Percentiles rank a stretch among this genome's conserved stretches.
Conservation (phyloP, 1,140 invertebrate species). For the Drosophila lowei region DNA sequence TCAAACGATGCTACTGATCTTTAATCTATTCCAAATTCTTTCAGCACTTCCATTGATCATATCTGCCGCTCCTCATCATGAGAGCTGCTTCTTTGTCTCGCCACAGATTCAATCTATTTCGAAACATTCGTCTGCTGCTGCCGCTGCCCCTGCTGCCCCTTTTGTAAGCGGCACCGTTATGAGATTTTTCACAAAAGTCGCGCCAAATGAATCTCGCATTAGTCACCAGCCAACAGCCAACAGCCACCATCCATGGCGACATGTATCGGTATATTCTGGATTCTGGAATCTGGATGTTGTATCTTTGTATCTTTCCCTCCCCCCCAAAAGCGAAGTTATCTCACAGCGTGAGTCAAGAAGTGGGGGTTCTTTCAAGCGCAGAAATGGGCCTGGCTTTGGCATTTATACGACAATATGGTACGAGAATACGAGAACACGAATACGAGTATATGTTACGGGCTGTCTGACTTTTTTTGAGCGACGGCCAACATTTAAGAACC, state of each 20-base stretch:
- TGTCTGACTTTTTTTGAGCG: slow-evolving; percentile 22
- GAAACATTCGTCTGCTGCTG: slow-evolving; percentile 1
- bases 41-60: slow-evolving; percentile 32
- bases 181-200: slow-evolving; percentile 45
- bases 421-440: slow-evolving; percentile 9
- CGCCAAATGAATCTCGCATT: slow-evolving; percentile 32
- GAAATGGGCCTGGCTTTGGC: background rate
- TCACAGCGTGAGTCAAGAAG: slow-evolving; percentile 46
- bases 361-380: too few species aligned
- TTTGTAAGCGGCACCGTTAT: slow-evolving; percentile 50
- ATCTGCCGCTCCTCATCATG: background rate
- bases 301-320: background rate
- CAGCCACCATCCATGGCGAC: background rate
- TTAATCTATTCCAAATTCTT: slow-evolving; percentile 28
- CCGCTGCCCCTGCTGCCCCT: background rate
- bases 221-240: slow-evolving; percentile 33
- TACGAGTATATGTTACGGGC: slow-evolving; percentile 33
- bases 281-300: slow-evolving; percentile 21
- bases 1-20: slow-evolving; percentile 6
- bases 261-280: slow-evolving; percentile 39
- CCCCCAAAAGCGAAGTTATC: slow-evolving; percentile 2
- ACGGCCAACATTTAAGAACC: slow-evolving; percentile 25
- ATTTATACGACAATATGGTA: slow-evolving; percentile 2
- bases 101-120: slow-evolving; percentile 25
- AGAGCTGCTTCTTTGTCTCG: slow-evolving; percentile 26